Conservation (phyloP, 2,113 vertebrate genomes). For the Carassius auratus region DNA sequence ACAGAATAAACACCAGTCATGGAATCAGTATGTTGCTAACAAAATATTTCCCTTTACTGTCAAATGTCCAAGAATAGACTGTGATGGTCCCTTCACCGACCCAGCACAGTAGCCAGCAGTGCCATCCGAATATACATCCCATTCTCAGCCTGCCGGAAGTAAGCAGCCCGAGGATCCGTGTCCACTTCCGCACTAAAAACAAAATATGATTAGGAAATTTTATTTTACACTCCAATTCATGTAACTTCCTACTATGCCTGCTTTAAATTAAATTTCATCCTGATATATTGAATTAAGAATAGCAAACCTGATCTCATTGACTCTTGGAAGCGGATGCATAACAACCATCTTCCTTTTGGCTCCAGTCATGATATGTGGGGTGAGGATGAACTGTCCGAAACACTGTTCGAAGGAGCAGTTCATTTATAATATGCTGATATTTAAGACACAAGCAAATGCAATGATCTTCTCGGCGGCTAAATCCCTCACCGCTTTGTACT, state of each 20-base stretch:
- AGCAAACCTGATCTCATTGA: conserved; percentile 95
- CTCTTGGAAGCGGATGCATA: conserved; percentile 94
- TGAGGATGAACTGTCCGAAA: conserved; percentile 95
- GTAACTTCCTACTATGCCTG: neutral
- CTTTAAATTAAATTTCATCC: neutral
- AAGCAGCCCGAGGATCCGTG: conserved; percentile 91
- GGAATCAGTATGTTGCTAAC: neutral
- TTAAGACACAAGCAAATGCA: neutral
- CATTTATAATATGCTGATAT: neutral
- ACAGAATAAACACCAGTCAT: neutral
- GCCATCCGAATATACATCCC: conserved; percentile 98
- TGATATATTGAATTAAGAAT: neutral
- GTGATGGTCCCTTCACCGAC: conserved; percentile 71
- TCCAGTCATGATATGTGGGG: conserved; percentile 95
- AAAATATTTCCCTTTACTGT: conserved; percentile 12
- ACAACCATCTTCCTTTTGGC: conserved; percentile 98
- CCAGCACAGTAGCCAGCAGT: conserved; percentile 89
- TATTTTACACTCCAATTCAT: neutral
- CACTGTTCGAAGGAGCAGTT: conserved; percentile 73
- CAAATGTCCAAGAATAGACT: neutral
- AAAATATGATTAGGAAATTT: neutral
- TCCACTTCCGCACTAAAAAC: conserved; percentile 87
- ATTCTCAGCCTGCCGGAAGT: conserved; percentile 95
- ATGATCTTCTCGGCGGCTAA: neutral
- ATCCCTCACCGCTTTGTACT: conserved; percentile 85